Evolutionary conservation across 1,140 invertebrate genomes (phyloP), one percentile per base, ranked within the genome.

Genomic region (Micrasema minimum): DNA sequence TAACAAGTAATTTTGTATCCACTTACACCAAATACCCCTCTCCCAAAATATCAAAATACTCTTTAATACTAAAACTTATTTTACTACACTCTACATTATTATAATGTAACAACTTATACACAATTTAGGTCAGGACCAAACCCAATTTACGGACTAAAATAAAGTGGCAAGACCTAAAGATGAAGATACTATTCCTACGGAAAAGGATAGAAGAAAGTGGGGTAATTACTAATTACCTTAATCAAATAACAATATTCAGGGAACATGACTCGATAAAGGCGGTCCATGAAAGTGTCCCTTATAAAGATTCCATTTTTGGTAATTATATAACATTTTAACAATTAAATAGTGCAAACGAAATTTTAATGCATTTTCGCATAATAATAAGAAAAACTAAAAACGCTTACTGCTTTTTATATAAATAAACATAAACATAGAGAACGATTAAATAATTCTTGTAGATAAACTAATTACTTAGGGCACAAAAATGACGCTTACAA

Each of bases 401-500:
- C 70, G 73, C 73, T 75, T 75, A 72, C 48, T 53, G 73, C 73
- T 75, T 75, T 61, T 64, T 38, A 75, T 72, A 66, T 65, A 48
- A 37, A 61, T 67, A 45, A 31, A 18, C 43, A 31, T 66, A 31
- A 71, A 68, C 53, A 43, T 74, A 74, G 69, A 2, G 38, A 48
- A 72, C 16, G n/a, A 12, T 67, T 51, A 68, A 20, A 68, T 64
- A 41, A 18, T n/a, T 45, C 67, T 38, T 62, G 26, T 59, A 69
- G 51, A 35, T 61, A 48, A 69, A 61, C 35, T 53, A 46, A 59
- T 75, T 66, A 75, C 66, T 46, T 75, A 75, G 73, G 73, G 73
- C 73, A 75, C 73, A 75, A 75, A 72, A 67, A 75, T 75, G 73
- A 75, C 73, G 73, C 73, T 75, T 75, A 75, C 73, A 75, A 75